These are phyloP conservation scores for Cepaea hortensis DNA, from an alignment of 2,888 invertebrate genomes.

Conservation along the genomic window DNA sequence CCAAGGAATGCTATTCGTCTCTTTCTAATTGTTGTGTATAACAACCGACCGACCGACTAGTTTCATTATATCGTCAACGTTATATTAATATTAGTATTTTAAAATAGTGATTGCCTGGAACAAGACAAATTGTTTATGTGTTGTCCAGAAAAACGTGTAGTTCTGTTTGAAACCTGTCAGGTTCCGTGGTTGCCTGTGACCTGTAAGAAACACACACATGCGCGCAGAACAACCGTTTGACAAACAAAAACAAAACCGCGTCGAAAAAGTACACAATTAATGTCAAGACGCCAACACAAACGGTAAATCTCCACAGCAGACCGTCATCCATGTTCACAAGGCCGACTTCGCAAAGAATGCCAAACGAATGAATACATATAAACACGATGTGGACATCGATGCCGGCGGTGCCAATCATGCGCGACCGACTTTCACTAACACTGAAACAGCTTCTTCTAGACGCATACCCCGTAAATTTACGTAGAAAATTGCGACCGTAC, in stretches of 20 bases:
- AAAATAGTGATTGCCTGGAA: background rate
- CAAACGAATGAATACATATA: background rate
- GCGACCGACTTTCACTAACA: background rate
- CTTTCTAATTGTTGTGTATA: no score
- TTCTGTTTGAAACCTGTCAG: background rate
- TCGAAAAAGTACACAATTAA: background rate
- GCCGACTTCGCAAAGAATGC: background rate
- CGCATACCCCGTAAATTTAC: background rate
- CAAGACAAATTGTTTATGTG: background rate
- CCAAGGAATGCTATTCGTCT: no score
- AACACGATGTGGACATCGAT: background rate
- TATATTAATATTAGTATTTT: no score
- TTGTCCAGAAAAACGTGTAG: background rate
- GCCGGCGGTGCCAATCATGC: background rate
- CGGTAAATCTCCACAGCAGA: background rate
- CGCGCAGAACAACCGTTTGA: background rate
- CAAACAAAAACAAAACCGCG: constrained; percentile 2
- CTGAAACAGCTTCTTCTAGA: background rate
- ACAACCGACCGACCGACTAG: no score
- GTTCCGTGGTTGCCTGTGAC: no score
- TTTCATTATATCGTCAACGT: no score
- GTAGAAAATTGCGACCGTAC: background rate
- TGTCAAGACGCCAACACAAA: background rate
- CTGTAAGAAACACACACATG: background rate
- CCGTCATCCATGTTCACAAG: background rate